Evolutionary conservation across 1,140 invertebrate genomes (phyloP).

Genomic region (Drosophila kohkoa): DNA sequence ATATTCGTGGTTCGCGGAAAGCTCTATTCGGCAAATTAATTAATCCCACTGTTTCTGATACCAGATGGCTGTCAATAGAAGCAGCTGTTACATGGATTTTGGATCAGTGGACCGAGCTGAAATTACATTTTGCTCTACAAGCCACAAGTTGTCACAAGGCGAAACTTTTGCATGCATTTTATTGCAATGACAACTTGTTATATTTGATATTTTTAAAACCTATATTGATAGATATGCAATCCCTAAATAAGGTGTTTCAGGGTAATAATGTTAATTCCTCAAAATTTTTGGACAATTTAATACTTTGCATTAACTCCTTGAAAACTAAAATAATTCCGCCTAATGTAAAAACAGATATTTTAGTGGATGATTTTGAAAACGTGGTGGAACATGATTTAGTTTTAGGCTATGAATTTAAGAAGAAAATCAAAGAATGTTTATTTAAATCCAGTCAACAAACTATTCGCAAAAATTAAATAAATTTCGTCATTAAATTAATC

Average conservation of each 20-base stretch:
- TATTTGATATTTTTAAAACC: neutral
- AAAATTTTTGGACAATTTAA: conserved; percentile 2
- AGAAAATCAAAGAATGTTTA: neutral
- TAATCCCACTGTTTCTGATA: neutral
- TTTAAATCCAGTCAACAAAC: neutral
- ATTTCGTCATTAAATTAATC: neutral
- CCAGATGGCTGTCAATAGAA: conserved; percentile 4
- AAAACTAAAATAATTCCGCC: neutral
- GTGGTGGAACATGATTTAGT: neutral
- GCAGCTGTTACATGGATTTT: neutral
- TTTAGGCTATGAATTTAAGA: neutral
- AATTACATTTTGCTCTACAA: neutral
- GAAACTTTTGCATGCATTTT: neutral
- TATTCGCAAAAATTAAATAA: neutral
- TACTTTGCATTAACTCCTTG: neutral
- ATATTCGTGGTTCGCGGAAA: neutral
- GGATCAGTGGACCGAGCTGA: neutral
- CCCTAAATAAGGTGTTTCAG: neutral
- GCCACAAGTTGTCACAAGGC: too few species aligned
- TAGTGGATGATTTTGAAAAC: neutral
- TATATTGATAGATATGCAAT: neutral
- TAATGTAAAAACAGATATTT: neutral
- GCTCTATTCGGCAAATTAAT: neutral
- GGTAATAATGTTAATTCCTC: neutral
- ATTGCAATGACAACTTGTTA: neutral